A percentile compares a stretch with the other conserved stretches of the same genome.
These are phyloP conservation scores for Nemapogon koenigi DNA, from an alignment of 2,888 invertebrate species.

Conservation along the genomic window DNA sequence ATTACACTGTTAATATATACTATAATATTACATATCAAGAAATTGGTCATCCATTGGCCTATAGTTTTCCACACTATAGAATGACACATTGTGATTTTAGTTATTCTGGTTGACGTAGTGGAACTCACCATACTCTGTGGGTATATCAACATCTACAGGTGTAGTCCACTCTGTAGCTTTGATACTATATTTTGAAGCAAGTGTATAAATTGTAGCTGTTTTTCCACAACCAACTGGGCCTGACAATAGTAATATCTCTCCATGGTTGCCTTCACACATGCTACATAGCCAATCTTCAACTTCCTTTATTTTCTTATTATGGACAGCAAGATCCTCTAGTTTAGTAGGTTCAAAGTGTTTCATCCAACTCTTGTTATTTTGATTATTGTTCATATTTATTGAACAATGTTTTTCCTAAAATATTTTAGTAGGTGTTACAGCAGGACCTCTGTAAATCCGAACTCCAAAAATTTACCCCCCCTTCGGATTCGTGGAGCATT, in stretches of 20 bases:
- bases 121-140: slow-evolving; percentile 51
- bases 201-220: slow-evolving; percentile 71
- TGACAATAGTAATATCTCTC: slow-evolving; percentile 71
- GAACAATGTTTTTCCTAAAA: no score
- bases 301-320: slow-evolving; percentile 77
- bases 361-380: slow-evolving; percentile 59
- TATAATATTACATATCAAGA: no score
- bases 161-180: slow-evolving; percentile 83
- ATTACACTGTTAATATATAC: no score
- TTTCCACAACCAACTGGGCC: slow-evolving; percentile 90
- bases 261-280: slow-evolving; percentile 28
- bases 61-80: no score
- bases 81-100: no score
- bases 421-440: no score
- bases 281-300: slow-evolving; percentile 71
- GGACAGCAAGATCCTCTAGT: slow-evolving; percentile 72
- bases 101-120: slow-evolving; percentile 9
- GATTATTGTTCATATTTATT: no score
- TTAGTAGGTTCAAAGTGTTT: slow-evolving; percentile 65
- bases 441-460: no score
- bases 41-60: no score
- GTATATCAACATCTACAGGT: slow-evolving; percentile 72
- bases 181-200: slow-evolving; percentile 69
- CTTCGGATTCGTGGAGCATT: no score
- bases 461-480: no score